Conservation (phyloP, 2,113 vertebrate genomes). For the Chloebia gouldiae region DNA sequence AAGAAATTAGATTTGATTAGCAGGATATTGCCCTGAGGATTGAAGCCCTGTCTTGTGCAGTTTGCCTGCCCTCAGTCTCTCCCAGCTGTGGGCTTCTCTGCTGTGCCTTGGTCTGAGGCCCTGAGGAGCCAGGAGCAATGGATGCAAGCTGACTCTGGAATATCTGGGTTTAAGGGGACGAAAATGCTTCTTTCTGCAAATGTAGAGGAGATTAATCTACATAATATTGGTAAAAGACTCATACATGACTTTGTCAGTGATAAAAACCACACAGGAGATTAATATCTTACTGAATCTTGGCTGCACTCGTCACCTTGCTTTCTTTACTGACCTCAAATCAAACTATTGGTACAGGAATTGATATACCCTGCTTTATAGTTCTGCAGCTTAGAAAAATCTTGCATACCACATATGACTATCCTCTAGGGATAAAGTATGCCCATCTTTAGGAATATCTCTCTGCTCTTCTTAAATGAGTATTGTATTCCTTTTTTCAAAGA, state of each 20-base stretch:
- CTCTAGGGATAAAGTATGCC: not conserved
- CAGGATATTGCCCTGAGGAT: not conserved
- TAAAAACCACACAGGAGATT: not conserved
- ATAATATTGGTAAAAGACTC: not conserved
- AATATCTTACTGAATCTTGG: not conserved
- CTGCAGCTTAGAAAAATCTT: not conserved
- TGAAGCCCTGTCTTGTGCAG: not conserved
- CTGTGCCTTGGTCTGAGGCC: not conserved
- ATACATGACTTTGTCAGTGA: not conserved
- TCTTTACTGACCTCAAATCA: not conserved
- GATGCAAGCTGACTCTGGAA: not conserved
- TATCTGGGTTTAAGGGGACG: not conserved
- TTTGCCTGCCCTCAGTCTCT: not conserved
- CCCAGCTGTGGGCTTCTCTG: too few species aligned
- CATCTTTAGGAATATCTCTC: not conserved
- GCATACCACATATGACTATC: not conserved
- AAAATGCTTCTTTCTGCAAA: not conserved
- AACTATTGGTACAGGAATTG: not conserved
- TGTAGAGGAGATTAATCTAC: not conserved
- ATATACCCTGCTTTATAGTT: not conserved
- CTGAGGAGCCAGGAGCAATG: not conserved
- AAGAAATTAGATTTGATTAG: not conserved
- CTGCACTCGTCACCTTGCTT: not conserved
- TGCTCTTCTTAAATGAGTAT: not conserved
- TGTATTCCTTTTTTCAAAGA: not conserved